Base-by-base conservation (phyloP, 1,140 invertebrate species). In the Drosophila arizonae region DNA sequence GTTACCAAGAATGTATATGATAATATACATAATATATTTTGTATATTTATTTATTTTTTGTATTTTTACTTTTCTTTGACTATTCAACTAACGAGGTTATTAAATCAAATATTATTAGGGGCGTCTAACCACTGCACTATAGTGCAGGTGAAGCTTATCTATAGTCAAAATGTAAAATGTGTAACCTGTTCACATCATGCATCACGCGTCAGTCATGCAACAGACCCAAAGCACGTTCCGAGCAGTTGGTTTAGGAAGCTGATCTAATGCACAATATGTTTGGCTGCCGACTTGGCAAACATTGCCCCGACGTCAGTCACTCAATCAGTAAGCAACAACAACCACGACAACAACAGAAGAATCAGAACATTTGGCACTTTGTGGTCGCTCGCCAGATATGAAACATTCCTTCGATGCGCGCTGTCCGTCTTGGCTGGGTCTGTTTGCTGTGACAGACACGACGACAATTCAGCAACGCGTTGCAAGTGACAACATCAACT, bases 381-480 rank as follows among this genome's bases (percentile, higher is more conserved):
- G 67, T 4, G 26, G 36, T 60, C 46, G 51, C 36, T 36, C 41
- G 51, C 36, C 50, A 45, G 51, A 72, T 67, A 72, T 67, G 64
- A 43, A 48, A 13, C 64, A 61, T 68, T 51, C 43, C 41, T 56
- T 55, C 55, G 33, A 60, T 58, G 65, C 45, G 36, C 36, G 36
- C 36, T 51, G 24, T 24, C 33, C 33, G 48, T 26, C 9, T 24
- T 64, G 36, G 28, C 60, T 48, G 69, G 36, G 36, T 10, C 11
- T 39, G 28, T 33, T 33, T 72, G 69, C 58, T 72, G 63, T 72
- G 69, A 72, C 70, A 61, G 70, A 61, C 64, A 61, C 69, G 69
- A 55, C 66, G 70, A 72, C 70, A 72, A 72, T 67, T 72, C 70
- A 67, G 64, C 70, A 67, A 39, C 41, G 64, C 70, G 64, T 68